Evolutionary conservation across 2,797 vertebrate genomes (phyloP).

Genomic region (Coregonus suidteri): DNA sequence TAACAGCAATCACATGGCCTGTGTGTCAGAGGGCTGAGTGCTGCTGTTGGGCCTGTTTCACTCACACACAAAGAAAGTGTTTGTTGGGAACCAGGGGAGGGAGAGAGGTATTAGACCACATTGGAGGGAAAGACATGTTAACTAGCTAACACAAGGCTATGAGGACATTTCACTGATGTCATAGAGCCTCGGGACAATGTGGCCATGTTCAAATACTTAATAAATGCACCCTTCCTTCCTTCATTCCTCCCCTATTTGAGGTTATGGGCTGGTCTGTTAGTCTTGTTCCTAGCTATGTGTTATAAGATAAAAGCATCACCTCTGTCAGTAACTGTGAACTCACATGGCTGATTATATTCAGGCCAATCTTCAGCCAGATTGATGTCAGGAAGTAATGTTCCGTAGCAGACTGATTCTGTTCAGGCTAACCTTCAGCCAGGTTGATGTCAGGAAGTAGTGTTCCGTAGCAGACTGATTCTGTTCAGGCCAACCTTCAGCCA

Average conservation of each 20-base stretch:
- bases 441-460: constrained; percentile 10
- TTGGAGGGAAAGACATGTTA: neutral
- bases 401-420: neutral
- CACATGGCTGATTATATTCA: neutral
- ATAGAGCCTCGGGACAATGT: constrained; percentile 12
- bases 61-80: constrained; percentile 59
- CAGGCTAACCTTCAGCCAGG: neutral
- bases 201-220: neutral
- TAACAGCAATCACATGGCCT: constrained; percentile 63
- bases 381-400: constrained; percentile 4
- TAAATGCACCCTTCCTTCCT: neutral
- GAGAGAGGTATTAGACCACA: neutral
- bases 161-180: constrained; percentile 44
- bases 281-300: neutral
- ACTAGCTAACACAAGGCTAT: constrained; percentile 29
- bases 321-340: neutral
- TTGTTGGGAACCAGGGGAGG: constrained; percentile 51
- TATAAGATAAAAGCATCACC: constrained; percentile 11
- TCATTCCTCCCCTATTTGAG: neutral
- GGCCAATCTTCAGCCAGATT: constrained; percentile 3
- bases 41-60: constrained; percentile 41
- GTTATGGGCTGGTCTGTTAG: too few species aligned
- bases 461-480: neutral
- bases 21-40: constrained; percentile 38
- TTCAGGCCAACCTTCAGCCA: neutral